Conservation (phyloP, 2,888 invertebrate genomes). For the Ectropis crepuscularia region DNA sequence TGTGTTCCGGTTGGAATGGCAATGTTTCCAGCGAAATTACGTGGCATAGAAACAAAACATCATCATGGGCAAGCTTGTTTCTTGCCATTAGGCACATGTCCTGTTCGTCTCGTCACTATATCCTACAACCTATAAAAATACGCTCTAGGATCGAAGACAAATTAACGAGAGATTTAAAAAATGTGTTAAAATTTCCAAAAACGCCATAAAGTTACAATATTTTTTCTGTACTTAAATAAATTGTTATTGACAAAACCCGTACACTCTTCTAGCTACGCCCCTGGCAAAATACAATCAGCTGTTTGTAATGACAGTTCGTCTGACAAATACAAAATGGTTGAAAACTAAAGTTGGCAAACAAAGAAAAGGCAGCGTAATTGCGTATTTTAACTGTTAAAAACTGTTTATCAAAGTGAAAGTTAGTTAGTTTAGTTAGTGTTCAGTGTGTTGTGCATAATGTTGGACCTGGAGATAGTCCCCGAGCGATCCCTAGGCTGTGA, state of each 20-base stretch:
- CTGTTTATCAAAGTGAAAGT: conserved; percentile 76
- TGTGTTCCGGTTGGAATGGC: too few relatives aligned
- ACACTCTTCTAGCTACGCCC: conserved; percentile 53
- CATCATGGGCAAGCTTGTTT: too few relatives aligned
- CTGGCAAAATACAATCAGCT: conserved; percentile 84
- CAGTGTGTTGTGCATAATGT: conserved; percentile 90
- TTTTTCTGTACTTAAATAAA: too few relatives aligned
- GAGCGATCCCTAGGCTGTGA: conserved; percentile 98
- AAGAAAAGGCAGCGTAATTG: conserved; percentile 82
- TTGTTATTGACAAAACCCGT: background rate
- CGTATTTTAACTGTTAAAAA: conserved; percentile 71
- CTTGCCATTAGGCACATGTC: too few relatives aligned
- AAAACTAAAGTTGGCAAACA: conserved; percentile 85
- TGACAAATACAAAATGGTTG: conserved; percentile 86
- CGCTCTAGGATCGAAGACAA: too few relatives aligned
- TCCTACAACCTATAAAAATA: too few relatives aligned
- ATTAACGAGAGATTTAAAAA: too few relatives aligned
- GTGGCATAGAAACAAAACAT: too few relatives aligned
- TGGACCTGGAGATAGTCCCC: conserved; percentile 98
- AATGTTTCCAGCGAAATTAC: too few relatives aligned
- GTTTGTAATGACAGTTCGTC: conserved; percentile 85
- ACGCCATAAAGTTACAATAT: too few relatives aligned
- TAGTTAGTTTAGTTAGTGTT: conserved; percentile 91
- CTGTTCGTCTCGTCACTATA: too few relatives aligned
- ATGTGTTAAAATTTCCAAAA: too few relatives aligned